A percentile compares a stretch with the other conserved stretches of the same genome.
Conservation (phyloP, 1,140 invertebrate species). For the Pseudomyrmex dendroicus region DNA sequence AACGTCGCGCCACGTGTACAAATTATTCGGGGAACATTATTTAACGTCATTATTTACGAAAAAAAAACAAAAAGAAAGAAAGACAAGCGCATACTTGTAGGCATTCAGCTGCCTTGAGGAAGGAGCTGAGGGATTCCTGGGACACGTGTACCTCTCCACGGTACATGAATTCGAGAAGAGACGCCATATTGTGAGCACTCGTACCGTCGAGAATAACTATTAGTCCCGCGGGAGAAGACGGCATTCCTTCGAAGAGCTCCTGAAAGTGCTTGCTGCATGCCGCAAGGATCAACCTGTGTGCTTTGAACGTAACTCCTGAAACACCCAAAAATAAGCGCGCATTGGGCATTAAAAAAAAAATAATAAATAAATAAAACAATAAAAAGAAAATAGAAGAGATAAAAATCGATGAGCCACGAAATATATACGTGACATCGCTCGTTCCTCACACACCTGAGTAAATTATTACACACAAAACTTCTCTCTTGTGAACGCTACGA, state of each 20-base stretch:
- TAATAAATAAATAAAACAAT: no score
- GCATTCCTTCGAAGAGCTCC: conserved; percentile 95
- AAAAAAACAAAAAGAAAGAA: conserved; percentile 41
- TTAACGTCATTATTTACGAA: conserved; percentile 63
- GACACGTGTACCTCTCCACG: conserved; percentile 96
- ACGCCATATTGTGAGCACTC: conserved; percentile 94
- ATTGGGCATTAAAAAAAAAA: neutral
- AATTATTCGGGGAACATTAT: conserved; percentile 51
- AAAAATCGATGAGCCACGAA: conserved; percentile 59
- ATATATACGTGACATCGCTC: neutral
- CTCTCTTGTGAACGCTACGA: no score
- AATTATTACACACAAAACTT: neutral
- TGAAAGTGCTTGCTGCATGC: conserved; percentile 97
- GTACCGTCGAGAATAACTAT: conserved; percentile 96
- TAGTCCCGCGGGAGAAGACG: conserved; percentile 91
- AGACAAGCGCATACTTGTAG: conserved; percentile 88
- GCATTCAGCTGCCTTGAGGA: conserved; percentile 95
- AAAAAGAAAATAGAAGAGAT: neutral
- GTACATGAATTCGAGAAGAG: conserved; percentile 96
- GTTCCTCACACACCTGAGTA: neutral
- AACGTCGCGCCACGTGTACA: conserved; percentile 27
- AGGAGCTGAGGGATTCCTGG: conserved; percentile 94
- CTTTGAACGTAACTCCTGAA: conserved; percentile 95
- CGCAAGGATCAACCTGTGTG: conserved; percentile 95
- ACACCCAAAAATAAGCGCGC: conserved; percentile 65